Evolutionary conservation across 1,140 invertebrate genomes (phyloP), one percentile per base, ranked within the genome.

Genomic region (Macrobrachium rosenbergii): DNA sequence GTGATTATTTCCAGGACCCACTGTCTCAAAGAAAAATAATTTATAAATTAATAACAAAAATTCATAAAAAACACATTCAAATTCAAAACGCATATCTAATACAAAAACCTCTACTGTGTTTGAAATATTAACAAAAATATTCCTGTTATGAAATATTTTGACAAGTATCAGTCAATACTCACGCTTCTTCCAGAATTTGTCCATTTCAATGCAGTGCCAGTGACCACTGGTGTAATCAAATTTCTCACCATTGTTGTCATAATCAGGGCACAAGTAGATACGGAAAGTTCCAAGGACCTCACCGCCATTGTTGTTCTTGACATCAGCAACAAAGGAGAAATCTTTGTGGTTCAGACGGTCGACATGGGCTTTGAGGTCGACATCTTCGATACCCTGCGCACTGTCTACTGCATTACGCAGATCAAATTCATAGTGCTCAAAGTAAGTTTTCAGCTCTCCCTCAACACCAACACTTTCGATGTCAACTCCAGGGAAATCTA

Each of bases 181-280:
- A 52, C 52, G 6, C 12, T 52, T 81, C 16, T 69, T 69, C 64
- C 64, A 69, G 91, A 95, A 96, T 90, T 93, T 94, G 89, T 96
- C 95, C 79, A 95, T 91, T 91, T 95, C 93, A 64, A 94, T 92
- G 92, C 94, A 94, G 90, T 94, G 93, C 37, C 93, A 92, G 86
- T 93, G 93, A 90, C 94, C 93, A 87, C 94, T 92, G 85, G 94
- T 93, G 77, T 94, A 91, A 67, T 93, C 92, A 83, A 93, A 84
- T 94, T 91, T 91, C 8, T 21, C 23, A 5, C 93, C 92, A 28
- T 69, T 69, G 64, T 17, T 69, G 84, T 95, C 93, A 89, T 94
- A 94, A 91, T 95, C 95, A 5, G 95, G 95, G 60, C 94, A 95
- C 58, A 96, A 89, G 93, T 95, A 96, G 28, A 95, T 91, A 67